Conservation (phyloP, 2,888 invertebrate genomes). For the Stenodema calcarata region DNA sequence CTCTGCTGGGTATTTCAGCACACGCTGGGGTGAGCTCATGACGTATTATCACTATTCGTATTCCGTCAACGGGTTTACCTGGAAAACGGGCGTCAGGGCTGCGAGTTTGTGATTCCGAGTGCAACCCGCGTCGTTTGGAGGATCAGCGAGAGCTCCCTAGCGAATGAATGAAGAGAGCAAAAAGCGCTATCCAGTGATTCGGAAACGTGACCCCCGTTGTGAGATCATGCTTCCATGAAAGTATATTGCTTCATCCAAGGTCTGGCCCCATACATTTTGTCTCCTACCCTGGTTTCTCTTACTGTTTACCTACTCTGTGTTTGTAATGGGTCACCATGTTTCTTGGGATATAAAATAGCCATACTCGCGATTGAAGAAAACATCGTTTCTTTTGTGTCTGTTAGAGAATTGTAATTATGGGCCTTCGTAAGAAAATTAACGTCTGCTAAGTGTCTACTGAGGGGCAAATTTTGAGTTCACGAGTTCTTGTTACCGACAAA, state of each 20-base stretch:
- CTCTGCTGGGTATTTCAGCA: background rate
- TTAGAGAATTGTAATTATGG: too few species aligned
- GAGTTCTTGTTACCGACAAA: too few species aligned
- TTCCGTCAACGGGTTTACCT: background rate
- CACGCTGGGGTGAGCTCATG: background rate
- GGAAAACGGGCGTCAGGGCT: background rate
- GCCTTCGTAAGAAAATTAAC: too few species aligned
- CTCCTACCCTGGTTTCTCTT: background rate
- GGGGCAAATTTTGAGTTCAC: too few species aligned
- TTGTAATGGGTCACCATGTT: too few species aligned
- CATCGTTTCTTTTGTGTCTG: too few species aligned
- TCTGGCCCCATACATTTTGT: background rate
- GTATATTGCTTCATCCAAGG: background rate
- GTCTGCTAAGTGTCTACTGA: too few species aligned
- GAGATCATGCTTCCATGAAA: background rate
- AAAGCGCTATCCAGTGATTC: background rate
- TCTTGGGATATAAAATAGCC: too few species aligned
- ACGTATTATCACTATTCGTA: slow-evolving; percentile 6
- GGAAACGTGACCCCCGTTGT: background rate
- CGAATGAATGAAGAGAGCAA: background rate
- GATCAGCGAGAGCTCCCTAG: background rate
- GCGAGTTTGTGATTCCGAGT: background rate
- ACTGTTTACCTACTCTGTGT: background rate
- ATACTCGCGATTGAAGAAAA: too few species aligned
- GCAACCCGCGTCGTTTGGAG: background rate